Evolutionary conservation across 2,888 invertebrate genomes (phyloP).

Genomic region (Nudaria mundana): DNA sequence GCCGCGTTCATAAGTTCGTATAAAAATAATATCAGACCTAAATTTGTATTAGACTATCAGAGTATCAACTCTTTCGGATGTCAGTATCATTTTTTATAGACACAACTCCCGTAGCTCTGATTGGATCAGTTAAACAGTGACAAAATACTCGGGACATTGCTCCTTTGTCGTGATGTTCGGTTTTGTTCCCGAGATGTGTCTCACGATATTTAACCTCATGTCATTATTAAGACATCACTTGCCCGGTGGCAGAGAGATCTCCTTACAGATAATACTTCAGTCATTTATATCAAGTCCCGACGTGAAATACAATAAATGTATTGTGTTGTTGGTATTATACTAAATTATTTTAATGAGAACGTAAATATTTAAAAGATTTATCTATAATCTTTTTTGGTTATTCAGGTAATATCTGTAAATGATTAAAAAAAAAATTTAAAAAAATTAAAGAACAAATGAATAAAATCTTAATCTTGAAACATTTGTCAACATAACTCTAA

Average conservation of each 20-base stretch:
- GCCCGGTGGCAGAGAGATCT: conserved; percentile 75
- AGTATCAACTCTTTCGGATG: conserved; percentile 62
- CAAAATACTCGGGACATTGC: conserved; percentile 71
- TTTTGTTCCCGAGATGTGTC: conserved; percentile 66
- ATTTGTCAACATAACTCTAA: conserved; percentile 39
- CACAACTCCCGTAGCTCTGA: conserved; percentile 58
- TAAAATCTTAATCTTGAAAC: conserved; percentile 3
- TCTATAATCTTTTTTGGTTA: background rate
- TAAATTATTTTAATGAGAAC: conserved; percentile 32
- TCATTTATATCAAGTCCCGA: conserved; percentile 60
- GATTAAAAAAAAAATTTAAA: background rate
- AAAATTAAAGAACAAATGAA: conserved; percentile 17
- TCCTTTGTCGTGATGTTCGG: conserved; percentile 68
- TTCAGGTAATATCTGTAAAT: background rate
- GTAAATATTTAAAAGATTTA: conserved; percentile 9
- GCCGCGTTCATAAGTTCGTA: too few relatives aligned
- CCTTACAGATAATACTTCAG: conserved; percentile 59
- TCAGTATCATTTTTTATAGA: conserved; percentile 54
- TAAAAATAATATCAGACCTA: conserved; percentile 58
- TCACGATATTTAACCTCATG: conserved; percentile 72
- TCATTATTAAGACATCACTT: conserved; percentile 80
- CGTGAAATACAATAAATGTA: conserved; percentile 37
- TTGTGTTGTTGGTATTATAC: conserved; percentile 34
- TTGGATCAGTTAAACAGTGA: conserved; percentile 77
- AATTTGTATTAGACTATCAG: conserved; percentile 65